Conservation (phyloP, 2,888 invertebrate species). For the Eupithecia subfuscata region DNA sequence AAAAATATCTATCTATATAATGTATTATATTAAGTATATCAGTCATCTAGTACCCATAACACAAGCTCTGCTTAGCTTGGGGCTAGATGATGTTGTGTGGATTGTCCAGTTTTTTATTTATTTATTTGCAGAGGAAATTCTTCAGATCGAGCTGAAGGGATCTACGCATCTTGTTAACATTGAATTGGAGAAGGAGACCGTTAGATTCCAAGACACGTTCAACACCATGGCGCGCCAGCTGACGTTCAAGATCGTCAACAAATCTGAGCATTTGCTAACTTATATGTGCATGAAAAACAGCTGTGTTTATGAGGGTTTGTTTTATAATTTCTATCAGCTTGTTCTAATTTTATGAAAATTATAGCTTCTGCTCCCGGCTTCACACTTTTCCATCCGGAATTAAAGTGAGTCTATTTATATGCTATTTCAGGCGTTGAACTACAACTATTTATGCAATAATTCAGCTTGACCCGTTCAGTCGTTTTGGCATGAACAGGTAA, state of each 20-base stretch:
- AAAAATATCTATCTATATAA: no score
- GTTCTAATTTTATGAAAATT: background rate
- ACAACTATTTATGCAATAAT: background rate
- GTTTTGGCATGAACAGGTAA: background rate
- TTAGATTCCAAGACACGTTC: slow-evolving; percentile 84
- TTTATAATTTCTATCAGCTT: background rate
- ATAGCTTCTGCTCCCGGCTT: background rate
- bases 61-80: no score
- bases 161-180: slow-evolving; percentile 77
- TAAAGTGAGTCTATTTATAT: no score
- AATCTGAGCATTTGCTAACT: slow-evolving; percentile 78
- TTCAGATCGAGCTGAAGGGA: slow-evolving; percentile 73
- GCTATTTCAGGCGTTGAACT: background rate
- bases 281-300: slow-evolving; percentile 85
- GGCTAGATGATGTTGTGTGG: no score
- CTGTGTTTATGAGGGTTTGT: slow-evolving; percentile 64
- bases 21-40: no score
- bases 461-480: background rate
- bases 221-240: slow-evolving; percentile 82
- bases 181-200: slow-evolving; percentile 74
- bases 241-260: slow-evolving; percentile 80
- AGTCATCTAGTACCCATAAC: no score
- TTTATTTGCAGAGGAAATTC: slow-evolving; percentile 79
- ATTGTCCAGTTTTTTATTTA: no score
- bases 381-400: background rate